These are phyloP conservation scores for Protonibea diacanthus DNA, from an alignment of 2,797 vertebrate species.

Conservation along the genomic window DNA sequence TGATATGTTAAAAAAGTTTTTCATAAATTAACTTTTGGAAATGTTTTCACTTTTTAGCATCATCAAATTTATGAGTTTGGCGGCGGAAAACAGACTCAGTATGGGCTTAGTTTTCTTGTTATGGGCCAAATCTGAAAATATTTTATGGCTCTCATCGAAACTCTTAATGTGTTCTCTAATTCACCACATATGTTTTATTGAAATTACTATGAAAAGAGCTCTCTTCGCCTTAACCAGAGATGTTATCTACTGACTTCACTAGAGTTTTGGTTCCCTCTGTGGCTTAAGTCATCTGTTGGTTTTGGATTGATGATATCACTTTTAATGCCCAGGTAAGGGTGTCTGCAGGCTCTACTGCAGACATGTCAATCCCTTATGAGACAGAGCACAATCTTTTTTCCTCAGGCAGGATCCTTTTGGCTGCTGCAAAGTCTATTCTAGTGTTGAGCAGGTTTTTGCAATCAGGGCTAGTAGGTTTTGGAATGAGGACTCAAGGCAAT, in stretches of 20 bases:
- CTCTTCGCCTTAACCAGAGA: too few species aligned
- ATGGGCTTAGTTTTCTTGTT: slow-evolving; percentile 5
- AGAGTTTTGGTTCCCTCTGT: slow-evolving; percentile 18
- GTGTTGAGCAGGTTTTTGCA: slow-evolving; percentile 11
- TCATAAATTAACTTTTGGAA: not conserved
- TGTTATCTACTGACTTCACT: slow-evolving; percentile 38
- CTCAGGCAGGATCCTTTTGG: slow-evolving; percentile 9
- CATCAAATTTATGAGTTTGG: slow-evolving; percentile 5
- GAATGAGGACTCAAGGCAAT: not conserved
- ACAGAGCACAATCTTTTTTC: slow-evolving; percentile 18
- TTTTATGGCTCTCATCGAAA: slow-evolving; percentile 29
- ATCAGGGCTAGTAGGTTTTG: not conserved
- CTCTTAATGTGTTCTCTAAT: slow-evolving; percentile 28
- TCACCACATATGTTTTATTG: slow-evolving; percentile 11
- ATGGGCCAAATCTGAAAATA: slow-evolving; percentile 28
- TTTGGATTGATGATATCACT: slow-evolving; percentile 36
- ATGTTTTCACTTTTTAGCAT: slow-evolving; percentile 9
- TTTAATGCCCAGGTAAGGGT: slow-evolving; percentile 30
- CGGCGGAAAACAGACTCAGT: slow-evolving; percentile 11
- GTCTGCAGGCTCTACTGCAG: slow-evolving; percentile 22
- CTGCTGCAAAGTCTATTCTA: not conserved
- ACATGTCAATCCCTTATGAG: slow-evolving; percentile 39
- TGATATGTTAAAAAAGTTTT: not conserved
- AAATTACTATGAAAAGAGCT: not conserved
- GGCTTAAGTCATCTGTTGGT: slow-evolving; percentile 23